Conservation (phyloP, 1,140 invertebrate genomes). For the Panagrolaimus sp. region DNA sequence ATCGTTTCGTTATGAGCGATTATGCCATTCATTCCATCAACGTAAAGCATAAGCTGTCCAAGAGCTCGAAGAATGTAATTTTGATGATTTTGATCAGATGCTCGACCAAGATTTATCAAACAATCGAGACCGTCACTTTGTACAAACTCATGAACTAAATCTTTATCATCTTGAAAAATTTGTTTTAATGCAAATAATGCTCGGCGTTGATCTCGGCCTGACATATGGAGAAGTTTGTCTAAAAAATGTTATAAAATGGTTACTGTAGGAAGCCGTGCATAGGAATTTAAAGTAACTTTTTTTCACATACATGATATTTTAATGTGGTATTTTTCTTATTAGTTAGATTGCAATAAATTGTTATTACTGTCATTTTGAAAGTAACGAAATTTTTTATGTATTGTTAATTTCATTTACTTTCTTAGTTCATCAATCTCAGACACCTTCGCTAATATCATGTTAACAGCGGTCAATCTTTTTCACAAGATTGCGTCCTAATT, state of each 20-base stretch:
- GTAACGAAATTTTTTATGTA: too few relatives aligned
- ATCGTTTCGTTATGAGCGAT: slow-evolving; percentile 91
- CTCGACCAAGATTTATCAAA: slow-evolving; percentile 79
- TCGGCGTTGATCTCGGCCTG: slow-evolving; percentile 49
- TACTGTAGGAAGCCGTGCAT: too few relatives aligned
- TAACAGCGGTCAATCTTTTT: too few relatives aligned
- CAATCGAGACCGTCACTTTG: slow-evolving; percentile 91
- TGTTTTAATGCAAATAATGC: slow-evolving; percentile 94
- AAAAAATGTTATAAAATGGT: slow-evolving; percentile 17
- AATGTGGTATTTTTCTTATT: too few relatives aligned
- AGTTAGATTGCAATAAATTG: too few relatives aligned
- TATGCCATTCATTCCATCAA: slow-evolving; percentile 99
- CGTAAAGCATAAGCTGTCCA: slow-evolving; percentile 93
- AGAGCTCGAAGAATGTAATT: slow-evolving; percentile 92
- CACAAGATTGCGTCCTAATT: too few relatives aligned
- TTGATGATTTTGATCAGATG: slow-evolving; percentile 95
- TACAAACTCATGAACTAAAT: slow-evolving; percentile 97
- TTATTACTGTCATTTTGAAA: too few relatives aligned
- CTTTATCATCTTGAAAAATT: slow-evolving; percentile 92
- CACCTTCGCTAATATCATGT: too few relatives aligned
- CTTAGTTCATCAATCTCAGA: too few relatives aligned
- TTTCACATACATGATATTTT: too few relatives aligned
- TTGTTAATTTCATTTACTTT: too few relatives aligned
- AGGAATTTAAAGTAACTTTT: too few relatives aligned
- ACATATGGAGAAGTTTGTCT: slow-evolving; percentile 51